phyloP scores from a whole-genome alignment of 1,140 invertebrate species.

The Drosophila azteca region DNA sequence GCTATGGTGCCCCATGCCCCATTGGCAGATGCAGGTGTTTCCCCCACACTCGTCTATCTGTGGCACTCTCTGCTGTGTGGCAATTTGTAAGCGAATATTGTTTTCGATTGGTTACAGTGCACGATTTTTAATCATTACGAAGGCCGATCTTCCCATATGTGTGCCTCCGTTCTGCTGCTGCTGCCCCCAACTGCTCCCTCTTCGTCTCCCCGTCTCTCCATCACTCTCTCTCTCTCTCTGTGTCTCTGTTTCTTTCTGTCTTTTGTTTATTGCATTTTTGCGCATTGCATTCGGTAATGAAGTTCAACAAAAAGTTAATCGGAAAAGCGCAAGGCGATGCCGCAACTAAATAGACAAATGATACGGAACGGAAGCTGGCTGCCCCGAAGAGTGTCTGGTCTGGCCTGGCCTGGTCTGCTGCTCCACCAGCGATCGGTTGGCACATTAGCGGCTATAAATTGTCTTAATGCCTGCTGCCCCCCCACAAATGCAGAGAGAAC shows the following conservation, averaged over 20 bases:
- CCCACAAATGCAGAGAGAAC: constrained; percentile 16
- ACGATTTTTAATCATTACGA: constrained; percentile 78
- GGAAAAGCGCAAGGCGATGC: constrained; percentile 67
- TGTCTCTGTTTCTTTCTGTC: constrained; percentile 40
- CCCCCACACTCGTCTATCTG: constrained; percentile 26
- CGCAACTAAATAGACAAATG: constrained; percentile 83
- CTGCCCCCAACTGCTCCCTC: too few relatives aligned
- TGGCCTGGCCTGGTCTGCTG: too few relatives aligned
- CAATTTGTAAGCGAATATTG: constrained; percentile 74
- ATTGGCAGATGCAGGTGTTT: constrained; percentile 15
- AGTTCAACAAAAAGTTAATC: constrained; percentile 82
- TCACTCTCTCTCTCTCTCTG: background rate
- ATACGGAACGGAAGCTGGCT: constrained; percentile 80
- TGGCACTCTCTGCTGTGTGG: constrained; percentile 69
- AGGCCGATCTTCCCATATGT: constrained; percentile 40
- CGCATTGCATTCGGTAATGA: constrained; percentile 61
- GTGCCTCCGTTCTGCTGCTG: constrained; percentile 28
- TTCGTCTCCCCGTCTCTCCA: background rate
- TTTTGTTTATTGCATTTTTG: constrained; percentile 74
- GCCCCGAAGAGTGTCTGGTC: constrained; percentile 26
- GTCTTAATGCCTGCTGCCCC: constrained; percentile 67
- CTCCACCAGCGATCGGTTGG: constrained; percentile 62
- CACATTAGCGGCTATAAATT: constrained; percentile 83
- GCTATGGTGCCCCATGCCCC: background rate
- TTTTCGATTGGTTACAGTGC: constrained; percentile 66